These are phyloP conservation scores for Trachelus troglodyta DNA, from an alignment of 2,888 invertebrate genomes.

Conservation along the genomic window DNA sequence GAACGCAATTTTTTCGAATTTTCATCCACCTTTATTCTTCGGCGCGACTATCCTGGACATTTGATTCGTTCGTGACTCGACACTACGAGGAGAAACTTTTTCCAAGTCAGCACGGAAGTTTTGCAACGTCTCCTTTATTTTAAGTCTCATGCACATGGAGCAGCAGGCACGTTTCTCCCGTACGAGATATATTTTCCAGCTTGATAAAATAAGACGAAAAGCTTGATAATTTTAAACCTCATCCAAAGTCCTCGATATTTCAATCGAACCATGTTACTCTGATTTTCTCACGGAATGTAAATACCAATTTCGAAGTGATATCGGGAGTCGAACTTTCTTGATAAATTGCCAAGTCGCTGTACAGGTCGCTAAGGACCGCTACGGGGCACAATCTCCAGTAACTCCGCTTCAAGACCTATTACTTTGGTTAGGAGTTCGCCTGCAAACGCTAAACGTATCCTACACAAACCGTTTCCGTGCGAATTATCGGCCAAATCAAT, in stretches of 20 bases:
- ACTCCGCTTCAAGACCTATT: background rate
- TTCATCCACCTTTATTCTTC: conserved; percentile 22
- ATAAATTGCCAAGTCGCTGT: background rate
- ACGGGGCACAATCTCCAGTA: background rate
- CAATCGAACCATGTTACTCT: background rate
- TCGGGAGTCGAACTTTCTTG: background rate
- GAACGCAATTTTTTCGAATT: conserved; percentile 25
- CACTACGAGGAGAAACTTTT: background rate
- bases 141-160: background rate
- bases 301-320: background rate
- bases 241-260: background rate
- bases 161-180: background rate
- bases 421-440: background rate
- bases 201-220: background rate
- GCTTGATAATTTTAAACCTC: background rate
- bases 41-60: conserved; percentile 25
- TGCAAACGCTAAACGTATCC: background rate
- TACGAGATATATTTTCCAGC: background rate
- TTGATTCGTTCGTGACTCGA: conserved; percentile 27
- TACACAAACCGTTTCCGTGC: background rate
- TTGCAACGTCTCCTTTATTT: background rate
- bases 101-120: background rate
- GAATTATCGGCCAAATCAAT: background rate
- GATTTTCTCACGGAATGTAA: background rate
- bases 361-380: background rate